Conservation (phyloP, 2,113 vertebrate genomes). For the Leucosticte australis region DNA sequence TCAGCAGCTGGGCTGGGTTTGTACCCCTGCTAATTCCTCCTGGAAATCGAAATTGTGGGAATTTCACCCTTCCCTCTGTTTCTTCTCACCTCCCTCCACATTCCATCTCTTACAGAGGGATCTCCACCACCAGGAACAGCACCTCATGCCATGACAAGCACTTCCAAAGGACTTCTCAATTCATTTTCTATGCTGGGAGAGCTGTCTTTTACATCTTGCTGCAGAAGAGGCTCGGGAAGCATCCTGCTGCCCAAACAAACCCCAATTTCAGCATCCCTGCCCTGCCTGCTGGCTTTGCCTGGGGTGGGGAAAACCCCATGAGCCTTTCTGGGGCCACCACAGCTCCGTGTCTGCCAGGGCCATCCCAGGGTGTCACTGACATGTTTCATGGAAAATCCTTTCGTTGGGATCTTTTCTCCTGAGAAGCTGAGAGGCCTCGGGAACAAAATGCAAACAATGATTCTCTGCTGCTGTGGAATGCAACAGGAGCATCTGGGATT, state of each 20-base stretch:
- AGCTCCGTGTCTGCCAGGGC: background rate
- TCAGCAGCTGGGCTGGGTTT: background rate
- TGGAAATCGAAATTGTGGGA: background rate
- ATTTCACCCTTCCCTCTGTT: background rate
- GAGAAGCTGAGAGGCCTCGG: no score
- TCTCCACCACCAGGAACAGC: background rate
- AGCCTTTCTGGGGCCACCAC: background rate
- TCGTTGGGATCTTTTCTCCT: no score
- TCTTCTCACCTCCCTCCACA: background rate
- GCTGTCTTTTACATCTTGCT: background rate
- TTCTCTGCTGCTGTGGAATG: no score
- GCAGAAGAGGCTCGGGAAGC: background rate
- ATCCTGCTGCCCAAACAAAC: background rate
- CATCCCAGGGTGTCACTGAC: background rate
- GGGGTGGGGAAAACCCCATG: background rate
- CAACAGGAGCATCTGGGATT: no score
- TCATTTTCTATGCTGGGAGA: background rate
- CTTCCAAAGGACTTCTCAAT: background rate
- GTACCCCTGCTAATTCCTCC: background rate
- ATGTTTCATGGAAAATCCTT: no score
- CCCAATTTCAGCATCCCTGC: background rate
- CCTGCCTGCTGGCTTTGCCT: fast-evolving
- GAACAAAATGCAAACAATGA: no score
- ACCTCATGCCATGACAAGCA: fast-evolving
- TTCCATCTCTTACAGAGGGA: fast-evolving